phyloP scores from a whole-genome alignment of 2,113 vertebrate species.

The Nanorana parkeri region DNA sequence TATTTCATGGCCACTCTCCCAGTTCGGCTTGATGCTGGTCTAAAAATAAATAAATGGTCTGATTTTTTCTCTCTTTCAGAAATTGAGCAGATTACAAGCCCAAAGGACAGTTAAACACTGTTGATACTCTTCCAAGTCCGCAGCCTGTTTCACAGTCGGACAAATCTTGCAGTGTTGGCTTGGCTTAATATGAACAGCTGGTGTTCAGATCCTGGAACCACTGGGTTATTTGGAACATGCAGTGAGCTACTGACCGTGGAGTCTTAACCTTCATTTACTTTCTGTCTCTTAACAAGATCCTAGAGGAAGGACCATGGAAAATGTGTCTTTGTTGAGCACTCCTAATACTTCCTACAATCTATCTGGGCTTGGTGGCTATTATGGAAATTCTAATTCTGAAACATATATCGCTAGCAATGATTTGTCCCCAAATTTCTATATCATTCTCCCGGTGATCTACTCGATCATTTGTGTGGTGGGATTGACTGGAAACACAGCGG shows the following conservation, averaged over 20 bases:
- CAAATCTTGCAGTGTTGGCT: not conserved
- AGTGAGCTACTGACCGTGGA: not conserved
- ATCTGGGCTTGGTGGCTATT: not conserved
- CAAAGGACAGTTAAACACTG: not conserved
- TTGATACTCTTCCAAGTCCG: not conserved
- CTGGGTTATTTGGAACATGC: constrained; percentile 14
- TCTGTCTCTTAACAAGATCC: not conserved
- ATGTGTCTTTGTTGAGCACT: constrained; percentile 56
- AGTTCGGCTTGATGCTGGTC: not conserved
- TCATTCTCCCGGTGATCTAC: constrained; percentile 84
- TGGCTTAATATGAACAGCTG: not conserved
- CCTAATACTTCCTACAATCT: constrained; percentile 45
- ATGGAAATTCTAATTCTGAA: constrained; percentile 48
- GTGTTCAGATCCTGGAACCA: not conserved
- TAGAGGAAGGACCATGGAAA: constrained; percentile 63
- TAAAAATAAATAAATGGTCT: not conserved
- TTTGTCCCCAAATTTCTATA: constrained; percentile 73
- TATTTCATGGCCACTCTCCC: no score
- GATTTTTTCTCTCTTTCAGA: constrained; percentile 14
- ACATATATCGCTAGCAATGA: constrained; percentile 62
- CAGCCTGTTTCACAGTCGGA: not conserved
- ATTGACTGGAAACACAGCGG: constrained; percentile 84
- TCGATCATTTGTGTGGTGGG: constrained; percentile 85
- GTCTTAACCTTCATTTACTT: not conserved
- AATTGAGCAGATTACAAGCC: constrained; percentile 13